Evolutionary conservation across 2,113 vertebrate genomes (phyloP), one percentile per base, ranked within the genome.

Genomic region (Copsychus sechellarum): DNA sequence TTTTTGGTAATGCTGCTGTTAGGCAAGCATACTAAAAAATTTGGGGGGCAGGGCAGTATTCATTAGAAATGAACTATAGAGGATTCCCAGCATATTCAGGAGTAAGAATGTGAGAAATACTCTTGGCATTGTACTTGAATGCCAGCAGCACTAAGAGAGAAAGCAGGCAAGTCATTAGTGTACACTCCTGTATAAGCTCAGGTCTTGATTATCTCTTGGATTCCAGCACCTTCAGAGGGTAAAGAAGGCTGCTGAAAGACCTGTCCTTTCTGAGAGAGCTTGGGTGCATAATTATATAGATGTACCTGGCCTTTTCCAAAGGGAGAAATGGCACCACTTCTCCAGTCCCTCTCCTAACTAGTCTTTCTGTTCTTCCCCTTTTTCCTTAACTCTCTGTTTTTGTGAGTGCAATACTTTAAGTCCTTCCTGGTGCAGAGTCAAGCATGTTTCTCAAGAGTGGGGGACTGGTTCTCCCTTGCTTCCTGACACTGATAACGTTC

Each of bases 151-250:
- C 77, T 71, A 80, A 58, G 81, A 94, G 50, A 91, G 89, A 90
- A 94, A 94, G 91, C 74, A 86, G 87, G 25, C 84, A 85, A 96
- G 92, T 96, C 96, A 97, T 96, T 97, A 97, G 93, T 92, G 94
- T 91, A 92, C 89, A 90, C 84, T 95, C 84, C 70, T 80, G 78
- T 81, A 54, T n/a, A 40, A 95, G 91, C 83, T 91, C 73, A 70
- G 74, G 96, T 92, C 95, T 90, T 92, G 94, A 96, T 96, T 91
- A 95, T 97, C 93, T 95, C 93, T 90, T 97, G n/a, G n/a, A n/a
- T n/a, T 77, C 78, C 94, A 90, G 28, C 80, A 38, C 78, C 50
- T 91, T 89, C 81, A 77, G 89, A 85, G 25, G 73, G 26, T 6
- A 73, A 91, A 67, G 81, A 20, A 33, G 48, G 29, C 94, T 92